phyloP scores from a whole-genome alignment of 2,797 vertebrate species.

The Pseudopleuronectes americanus region DNA sequence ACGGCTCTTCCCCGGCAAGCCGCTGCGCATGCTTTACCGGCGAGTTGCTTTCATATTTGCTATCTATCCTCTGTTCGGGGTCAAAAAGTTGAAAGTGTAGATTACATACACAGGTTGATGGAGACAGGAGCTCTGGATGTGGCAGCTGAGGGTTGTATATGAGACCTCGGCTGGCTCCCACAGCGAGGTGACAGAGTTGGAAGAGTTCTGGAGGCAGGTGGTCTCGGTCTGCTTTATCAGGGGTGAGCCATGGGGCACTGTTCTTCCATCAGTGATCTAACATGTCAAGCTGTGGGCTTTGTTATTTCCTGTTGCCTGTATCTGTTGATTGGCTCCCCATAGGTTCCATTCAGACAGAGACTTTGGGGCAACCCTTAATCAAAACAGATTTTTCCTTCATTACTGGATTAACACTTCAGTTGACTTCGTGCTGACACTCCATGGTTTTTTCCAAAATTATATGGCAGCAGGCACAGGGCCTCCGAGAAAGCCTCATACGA shows the following conservation, averaged over 20 bases:
- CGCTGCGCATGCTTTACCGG: slow-evolving; percentile 43
- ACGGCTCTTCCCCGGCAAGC: slow-evolving; percentile 55
- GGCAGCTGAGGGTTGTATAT: slow-evolving; percentile 43
- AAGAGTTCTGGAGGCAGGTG: slow-evolving; percentile 34
- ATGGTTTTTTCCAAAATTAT: slow-evolving; percentile 62
- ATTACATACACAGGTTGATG: slow-evolving; percentile 56
- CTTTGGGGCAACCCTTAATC: slow-evolving; percentile 27
- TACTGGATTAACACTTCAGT: slow-evolving; percentile 60
- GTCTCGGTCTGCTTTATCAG: slow-evolving; percentile 31
- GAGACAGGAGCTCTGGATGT: slow-evolving; percentile 36
- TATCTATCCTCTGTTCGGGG: slow-evolving; percentile 68
- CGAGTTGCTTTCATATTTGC: slow-evolving; percentile 70
- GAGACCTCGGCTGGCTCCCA: slow-evolving; percentile 35
- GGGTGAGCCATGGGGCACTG: slow-evolving; percentile 36
- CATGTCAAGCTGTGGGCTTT: slow-evolving; percentile 57
- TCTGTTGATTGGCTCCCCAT: slow-evolving; percentile 79
- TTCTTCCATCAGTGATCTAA: slow-evolving; percentile 60
- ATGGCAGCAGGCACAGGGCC: slow-evolving; percentile 34
- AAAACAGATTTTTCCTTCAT: slow-evolving; percentile 16
- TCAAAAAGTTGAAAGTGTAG: slow-evolving; percentile 64
- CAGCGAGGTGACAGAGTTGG: slow-evolving; percentile 43
- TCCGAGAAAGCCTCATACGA: slow-evolving; percentile 53
- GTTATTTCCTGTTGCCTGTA: slow-evolving; percentile 69
- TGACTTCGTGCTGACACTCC: slow-evolving; percentile 65
- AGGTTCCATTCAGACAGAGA: slow-evolving; percentile 34